Percentiles rank a stretch among this genome's conserved stretches.
Evolutionary conservation across 92 coral and sea anemone species (phyloP).

Genomic region (Actinernus sp.): DNA sequence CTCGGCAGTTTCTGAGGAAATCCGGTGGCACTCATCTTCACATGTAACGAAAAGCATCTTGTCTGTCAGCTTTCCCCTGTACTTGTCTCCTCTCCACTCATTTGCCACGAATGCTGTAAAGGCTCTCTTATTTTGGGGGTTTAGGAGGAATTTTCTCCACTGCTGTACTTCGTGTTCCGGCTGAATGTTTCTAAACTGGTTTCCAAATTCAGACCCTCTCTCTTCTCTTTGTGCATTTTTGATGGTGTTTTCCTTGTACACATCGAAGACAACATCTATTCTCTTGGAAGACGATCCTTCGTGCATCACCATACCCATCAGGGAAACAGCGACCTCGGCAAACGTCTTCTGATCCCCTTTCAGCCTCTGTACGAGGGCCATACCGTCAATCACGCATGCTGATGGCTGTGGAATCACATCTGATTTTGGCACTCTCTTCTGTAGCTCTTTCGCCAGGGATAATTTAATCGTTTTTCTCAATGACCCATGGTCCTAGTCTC

Average conservation of each 20-base stretch:
- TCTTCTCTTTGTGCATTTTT: conserved; percentile 49
- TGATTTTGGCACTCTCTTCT: not conserved
- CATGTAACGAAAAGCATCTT: conserved; percentile 43
- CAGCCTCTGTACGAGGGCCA: conserved; percentile 25
- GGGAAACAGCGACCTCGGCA: conserved; percentile 33
- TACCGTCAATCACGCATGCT: conserved; percentile 43
- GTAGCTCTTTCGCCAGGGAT: not conserved
- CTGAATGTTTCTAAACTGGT: conserved; percentile 41
- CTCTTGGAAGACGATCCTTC: conserved; percentile 33
- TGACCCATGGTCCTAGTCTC: not conserved
- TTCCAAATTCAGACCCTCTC: conserved; percentile 50
- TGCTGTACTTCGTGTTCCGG: conserved; percentile 51
- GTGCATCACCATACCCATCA: conserved; percentile 13
- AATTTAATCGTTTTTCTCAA: not conserved
- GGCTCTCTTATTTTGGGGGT: conserved; percentile 59
- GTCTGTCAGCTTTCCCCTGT: conserved; percentile 17
- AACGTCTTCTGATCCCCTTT: conserved; percentile 42
- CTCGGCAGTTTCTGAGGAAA: conserved; percentile 16
- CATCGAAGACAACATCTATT: conserved; percentile 51
- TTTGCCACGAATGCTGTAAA: conserved; percentile 47
- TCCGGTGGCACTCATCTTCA: conserved; percentile 23
- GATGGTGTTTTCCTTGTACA: conserved; percentile 41
- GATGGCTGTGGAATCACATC: conserved; percentile 5
- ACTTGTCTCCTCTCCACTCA: conserved; percentile 16
- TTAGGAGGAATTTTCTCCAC: conserved; percentile 59